A percentile compares a stretch with the other conserved stretches of the same genome.
These are phyloP conservation scores for Neolamprologus hecqui DNA, from an alignment of 2,113 vertebrate genomes.

Conservation along the genomic window DNA sequence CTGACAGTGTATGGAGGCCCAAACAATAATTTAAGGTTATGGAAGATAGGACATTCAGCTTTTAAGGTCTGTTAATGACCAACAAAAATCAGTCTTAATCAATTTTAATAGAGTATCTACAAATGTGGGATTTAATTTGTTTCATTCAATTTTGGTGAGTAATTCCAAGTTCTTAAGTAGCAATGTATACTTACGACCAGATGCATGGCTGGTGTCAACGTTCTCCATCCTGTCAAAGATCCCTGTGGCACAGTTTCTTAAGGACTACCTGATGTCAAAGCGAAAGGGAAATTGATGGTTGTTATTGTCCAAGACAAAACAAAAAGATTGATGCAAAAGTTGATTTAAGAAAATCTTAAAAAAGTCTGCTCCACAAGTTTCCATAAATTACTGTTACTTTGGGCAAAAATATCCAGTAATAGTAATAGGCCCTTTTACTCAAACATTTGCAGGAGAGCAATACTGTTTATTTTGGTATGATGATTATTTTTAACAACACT, in stretches of 20 bases:
- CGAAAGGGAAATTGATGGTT: not conserved
- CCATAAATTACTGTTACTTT: not conserved
- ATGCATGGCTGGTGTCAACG: not conserved
- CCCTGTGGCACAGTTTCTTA: not conserved
- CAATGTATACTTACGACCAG: conserved; percentile 16
- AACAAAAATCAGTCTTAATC: not conserved
- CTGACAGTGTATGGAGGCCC: not conserved
- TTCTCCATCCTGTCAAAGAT: conserved; percentile 7
- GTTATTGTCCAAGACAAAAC: not conserved
- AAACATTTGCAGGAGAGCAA: not conserved
- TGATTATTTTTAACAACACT: not conserved
- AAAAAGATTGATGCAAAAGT: not conserved
- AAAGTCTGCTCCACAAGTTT: not conserved
- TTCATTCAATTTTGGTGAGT: not conserved
- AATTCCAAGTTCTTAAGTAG: not conserved
- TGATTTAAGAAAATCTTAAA: not conserved
- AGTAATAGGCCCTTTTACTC: not conserved
- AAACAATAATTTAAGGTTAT: not conserved
- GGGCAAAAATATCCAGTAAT: not conserved
- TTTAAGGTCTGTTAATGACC: not conserved
- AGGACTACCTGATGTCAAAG: not conserved
- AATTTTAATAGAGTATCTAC: not conserved
- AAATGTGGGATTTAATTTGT: not conserved
- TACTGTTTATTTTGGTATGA: not conserved
- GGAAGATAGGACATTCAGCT: not conserved